A percentile compares a stretch with the other conserved stretches of the same genome.
Evolutionary conservation across 2,113 vertebrate species (phyloP).

Genomic region (Pavo muticus): DNA sequence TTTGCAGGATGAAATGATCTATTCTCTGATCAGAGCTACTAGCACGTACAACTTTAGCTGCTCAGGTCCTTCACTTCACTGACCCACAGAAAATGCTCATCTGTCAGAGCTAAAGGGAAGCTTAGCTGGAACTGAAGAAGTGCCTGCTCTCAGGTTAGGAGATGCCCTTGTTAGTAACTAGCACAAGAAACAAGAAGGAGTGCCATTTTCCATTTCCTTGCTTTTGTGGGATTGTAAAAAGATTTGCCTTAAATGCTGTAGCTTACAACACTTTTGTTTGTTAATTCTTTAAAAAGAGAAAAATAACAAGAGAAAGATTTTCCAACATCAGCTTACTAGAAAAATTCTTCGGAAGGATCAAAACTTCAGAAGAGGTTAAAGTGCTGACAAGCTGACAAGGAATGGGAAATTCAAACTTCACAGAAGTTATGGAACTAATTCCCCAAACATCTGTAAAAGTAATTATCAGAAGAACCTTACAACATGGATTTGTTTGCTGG

Average conservation of each 20-base stretch:
- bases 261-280: neutral
- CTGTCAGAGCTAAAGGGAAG: neutral
- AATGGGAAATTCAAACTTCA: neutral
- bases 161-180: neutral
- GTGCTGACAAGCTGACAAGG: neutral
- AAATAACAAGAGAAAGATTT: neutral
- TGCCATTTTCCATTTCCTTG: neutral
- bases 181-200: neutral
- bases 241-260: neutral
- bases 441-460: neutral
- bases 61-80: neutral
- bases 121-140: neutral
- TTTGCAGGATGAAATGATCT: neutral
- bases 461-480: neutral
- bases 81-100: neutral
- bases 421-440: neutral
- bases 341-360: neutral
- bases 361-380: neutral
- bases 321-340: neutral
- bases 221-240: neutral
- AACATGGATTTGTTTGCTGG: neutral
- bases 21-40: neutral
- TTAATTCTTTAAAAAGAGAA: neutral
- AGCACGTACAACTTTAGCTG: neutral
- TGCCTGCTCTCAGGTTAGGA: neutral